These are phyloP conservation scores for Mormyrops attenuatus DNA, from an alignment of 2,797 vertebrate species.

Conservation along the genomic window DNA sequence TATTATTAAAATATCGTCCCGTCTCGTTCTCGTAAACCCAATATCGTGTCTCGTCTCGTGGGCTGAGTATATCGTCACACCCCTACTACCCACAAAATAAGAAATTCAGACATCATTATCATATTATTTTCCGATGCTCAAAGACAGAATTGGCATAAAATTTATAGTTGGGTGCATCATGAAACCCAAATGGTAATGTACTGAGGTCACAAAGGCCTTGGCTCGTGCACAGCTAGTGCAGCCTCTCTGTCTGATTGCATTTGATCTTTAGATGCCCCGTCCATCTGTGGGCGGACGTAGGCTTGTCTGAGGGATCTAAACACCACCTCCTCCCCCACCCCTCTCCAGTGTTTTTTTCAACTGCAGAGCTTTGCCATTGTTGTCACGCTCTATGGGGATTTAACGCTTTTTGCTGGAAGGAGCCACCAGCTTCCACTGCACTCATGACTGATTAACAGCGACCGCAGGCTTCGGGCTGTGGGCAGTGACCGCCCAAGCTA, in stretches of 20 bases:
- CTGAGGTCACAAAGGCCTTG: not conserved
- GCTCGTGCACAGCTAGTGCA: not conserved
- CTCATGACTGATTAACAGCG: slow-evolving; percentile 55
- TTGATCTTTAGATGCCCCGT: not conserved
- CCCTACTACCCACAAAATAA: not conserved
- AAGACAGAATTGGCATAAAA: not conserved
- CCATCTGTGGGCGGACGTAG: not conserved
- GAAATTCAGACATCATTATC: not conserved
- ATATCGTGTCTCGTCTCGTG: too few species aligned
- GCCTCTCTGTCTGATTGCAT: not conserved
- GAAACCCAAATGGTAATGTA: not conserved
- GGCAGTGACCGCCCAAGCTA: slow-evolving; percentile 44
- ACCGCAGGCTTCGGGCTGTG: slow-evolving; percentile 18
- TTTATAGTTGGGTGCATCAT: not conserved
- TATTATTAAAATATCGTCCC: too few species aligned
- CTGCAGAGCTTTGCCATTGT: slow-evolving; percentile 51
- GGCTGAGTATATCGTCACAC: too few species aligned
- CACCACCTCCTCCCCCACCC: not conserved
- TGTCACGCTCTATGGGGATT: slow-evolving; percentile 53
- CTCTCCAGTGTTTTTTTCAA: not conserved
- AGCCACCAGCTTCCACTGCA: slow-evolving; percentile 44
- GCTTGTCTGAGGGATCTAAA: not conserved
- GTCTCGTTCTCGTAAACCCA: too few species aligned
- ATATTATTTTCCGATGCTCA: not conserved
- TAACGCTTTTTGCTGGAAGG: slow-evolving; percentile 36